Conservation (phyloP, 2,888 invertebrate genomes). For the Digitonthophagus gazella region DNA sequence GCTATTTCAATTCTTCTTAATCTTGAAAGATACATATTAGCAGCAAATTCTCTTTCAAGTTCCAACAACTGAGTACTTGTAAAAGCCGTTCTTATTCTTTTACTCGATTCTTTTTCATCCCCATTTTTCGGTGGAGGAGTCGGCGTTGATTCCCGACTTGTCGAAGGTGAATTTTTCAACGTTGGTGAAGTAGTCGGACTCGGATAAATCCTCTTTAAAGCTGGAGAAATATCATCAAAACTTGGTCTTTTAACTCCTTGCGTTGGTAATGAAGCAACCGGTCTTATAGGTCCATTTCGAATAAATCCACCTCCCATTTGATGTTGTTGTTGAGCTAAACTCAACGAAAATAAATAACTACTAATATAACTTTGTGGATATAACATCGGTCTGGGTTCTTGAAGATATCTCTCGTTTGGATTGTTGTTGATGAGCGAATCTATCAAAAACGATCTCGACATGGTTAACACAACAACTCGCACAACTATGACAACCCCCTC, state of each 20-base stretch:
- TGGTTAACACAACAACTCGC: constrained; percentile 46
- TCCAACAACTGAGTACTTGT: constrained; percentile 86
- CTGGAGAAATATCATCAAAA: constrained; percentile 30
- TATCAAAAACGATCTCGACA: constrained; percentile 81
- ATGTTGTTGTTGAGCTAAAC: constrained; percentile 61
- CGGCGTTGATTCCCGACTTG: constrained; percentile 58
- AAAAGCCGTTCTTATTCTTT: constrained; percentile 90
- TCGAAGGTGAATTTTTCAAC: constrained; percentile 36
- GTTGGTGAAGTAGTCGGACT: constrained; percentile 19
- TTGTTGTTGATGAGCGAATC: constrained; percentile 74
- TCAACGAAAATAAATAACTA: constrained; percentile 64
- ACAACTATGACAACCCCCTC: no score
- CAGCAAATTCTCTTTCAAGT: constrained; percentile 83
- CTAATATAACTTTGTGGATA: constrained; percentile 65
- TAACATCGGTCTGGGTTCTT: constrained; percentile 56
- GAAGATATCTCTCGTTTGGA: constrained; percentile 53
- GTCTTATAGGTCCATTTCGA: constrained; percentile 43
- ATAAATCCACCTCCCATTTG: constrained; percentile 54
- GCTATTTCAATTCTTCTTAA: constrained; percentile 91
- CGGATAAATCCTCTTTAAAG: background rate
- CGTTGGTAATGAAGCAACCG: constrained; percentile 42
- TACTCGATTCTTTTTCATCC: constrained; percentile 62
- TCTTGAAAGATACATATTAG: constrained; percentile 88
- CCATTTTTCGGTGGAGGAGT: constrained; percentile 53
- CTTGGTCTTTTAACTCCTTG: constrained; percentile 31